Evolutionary conservation across 2,797 vertebrate species (phyloP).

Genomic region (Pteropus rufus): DNA sequence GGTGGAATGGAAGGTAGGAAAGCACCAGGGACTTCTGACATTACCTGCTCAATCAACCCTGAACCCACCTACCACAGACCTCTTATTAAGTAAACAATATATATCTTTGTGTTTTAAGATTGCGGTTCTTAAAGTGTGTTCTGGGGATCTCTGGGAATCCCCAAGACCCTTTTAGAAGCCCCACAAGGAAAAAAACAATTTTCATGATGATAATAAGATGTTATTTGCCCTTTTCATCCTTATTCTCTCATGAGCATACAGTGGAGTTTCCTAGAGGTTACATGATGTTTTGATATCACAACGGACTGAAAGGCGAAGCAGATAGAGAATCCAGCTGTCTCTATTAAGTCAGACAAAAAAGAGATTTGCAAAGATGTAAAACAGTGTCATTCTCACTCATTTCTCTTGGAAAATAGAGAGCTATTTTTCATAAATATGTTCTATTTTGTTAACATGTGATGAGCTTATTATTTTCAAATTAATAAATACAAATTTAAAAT

Average conservation of each 20-base stretch:
- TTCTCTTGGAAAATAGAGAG: background rate
- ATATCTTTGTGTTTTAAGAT: background rate
- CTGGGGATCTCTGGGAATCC: background rate
- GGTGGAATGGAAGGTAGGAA: background rate
- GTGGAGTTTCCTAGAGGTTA: background rate
- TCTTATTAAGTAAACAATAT: background rate
- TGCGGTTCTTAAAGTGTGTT: background rate
- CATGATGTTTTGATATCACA: background rate
- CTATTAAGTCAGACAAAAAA: background rate
- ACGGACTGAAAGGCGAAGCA: background rate
- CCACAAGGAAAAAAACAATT: background rate
- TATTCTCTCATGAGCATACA: background rate
- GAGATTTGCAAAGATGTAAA: constrained; percentile 2
- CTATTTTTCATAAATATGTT: background rate
- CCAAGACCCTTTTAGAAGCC: background rate
- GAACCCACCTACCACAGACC: background rate
- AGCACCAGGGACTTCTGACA: background rate
- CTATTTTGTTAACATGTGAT: background rate
- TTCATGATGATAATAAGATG: background rate
- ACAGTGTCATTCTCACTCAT: background rate
- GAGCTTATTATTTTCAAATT: background rate
- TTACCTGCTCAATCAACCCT: background rate
- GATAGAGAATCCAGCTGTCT: background rate
- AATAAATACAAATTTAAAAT: background rate
- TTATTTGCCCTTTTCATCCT: background rate